Evolutionary conservation across 1,140 invertebrate genomes (phyloP).

Genomic region (Leptestheria dahalacensis): DNA sequence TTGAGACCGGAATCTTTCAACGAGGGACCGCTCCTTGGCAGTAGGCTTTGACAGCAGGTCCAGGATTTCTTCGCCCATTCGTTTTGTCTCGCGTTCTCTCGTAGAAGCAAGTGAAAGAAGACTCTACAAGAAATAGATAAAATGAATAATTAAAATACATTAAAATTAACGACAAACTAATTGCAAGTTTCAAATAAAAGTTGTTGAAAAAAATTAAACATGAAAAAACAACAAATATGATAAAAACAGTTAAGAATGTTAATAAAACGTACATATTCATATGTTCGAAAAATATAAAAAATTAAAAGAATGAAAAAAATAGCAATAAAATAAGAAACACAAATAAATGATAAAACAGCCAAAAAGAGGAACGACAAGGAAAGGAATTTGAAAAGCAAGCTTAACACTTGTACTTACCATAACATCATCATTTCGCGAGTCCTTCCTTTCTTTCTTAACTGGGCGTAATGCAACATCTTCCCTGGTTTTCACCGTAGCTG

Average conservation of each 20-base stretch:
- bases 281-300: background rate
- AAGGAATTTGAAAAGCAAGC: background rate
- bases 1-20: constrained; percentile 88
- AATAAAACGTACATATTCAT: background rate
- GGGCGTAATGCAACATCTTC: background rate
- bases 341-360: constrained; percentile 22
- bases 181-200: background rate
- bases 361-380: too few relatives aligned
- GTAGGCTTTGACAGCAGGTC: constrained; percentile 87
- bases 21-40: constrained; percentile 82
- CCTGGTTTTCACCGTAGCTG: background rate
- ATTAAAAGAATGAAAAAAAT: constrained; percentile 6
- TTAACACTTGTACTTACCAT: too few relatives aligned
- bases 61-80: constrained; percentile 88
- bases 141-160: constrained; percentile 7
- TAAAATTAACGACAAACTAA: background rate
- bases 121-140: constrained; percentile 40
- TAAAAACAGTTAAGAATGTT: constrained; percentile 3
- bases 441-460: constrained; percentile 27
- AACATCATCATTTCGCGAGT: constrained; percentile 43
- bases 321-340: constrained; percentile 28
- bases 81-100: constrained; percentile 86
- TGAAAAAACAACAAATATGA: background rate
- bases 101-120: constrained; percentile 84
- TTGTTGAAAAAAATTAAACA: background rate